These are phyloP conservation scores for Arremon brunneinucha DNA, from an alignment of 2,797 vertebrate genomes.

Conservation along the genomic window DNA sequence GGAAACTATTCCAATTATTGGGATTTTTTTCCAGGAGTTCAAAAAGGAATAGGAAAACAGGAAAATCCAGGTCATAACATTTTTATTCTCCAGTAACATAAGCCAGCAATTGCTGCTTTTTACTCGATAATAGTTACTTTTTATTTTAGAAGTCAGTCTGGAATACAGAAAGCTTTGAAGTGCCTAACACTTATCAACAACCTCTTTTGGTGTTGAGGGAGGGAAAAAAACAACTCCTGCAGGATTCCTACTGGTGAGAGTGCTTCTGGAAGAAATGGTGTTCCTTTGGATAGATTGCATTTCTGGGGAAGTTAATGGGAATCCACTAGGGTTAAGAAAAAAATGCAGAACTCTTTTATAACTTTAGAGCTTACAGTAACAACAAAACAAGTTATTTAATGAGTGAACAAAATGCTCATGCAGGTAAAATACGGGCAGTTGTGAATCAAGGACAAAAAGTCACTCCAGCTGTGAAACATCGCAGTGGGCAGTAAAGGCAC, in stretches of 20 bases:
- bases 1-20: neutral
- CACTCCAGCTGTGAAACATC: neutral
- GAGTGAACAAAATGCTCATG: neutral
- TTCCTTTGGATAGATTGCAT: neutral
- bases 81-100: neutral
- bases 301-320: neutral
- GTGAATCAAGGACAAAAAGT: neutral
- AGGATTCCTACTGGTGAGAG: neutral
- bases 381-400: neutral
- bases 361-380: neutral
- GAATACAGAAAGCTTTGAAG: neutral
- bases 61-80: neutral
- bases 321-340: neutral
- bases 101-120: neutral
- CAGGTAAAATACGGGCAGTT: neutral
- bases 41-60: neutral
- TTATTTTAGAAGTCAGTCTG: neutral
- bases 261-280: neutral
- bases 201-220: neutral
- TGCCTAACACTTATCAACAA: neutral
- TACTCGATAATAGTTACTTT: neutral
- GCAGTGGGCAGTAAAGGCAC: neutral
- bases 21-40: neutral
- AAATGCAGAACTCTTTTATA: neutral
- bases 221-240: neutral